Conservation (phyloP, 2,797 vertebrate genomes). For the Glyptemys insculpta region DNA sequence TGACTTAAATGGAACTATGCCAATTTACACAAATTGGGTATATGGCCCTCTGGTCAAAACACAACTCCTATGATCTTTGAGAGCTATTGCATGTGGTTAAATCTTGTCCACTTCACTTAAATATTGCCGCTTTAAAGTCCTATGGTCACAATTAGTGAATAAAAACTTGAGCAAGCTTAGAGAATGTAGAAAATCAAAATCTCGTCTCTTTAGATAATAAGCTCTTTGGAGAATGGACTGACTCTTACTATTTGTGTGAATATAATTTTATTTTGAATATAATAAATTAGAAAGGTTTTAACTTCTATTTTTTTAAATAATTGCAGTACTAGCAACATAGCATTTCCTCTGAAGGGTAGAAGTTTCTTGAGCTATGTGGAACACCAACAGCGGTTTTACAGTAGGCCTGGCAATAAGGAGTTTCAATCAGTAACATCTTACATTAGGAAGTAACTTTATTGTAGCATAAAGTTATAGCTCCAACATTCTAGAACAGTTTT, state of each 20-base stretch:
- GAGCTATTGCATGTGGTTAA: too few relatives aligned
- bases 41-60: too few relatives aligned
- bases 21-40: too few relatives aligned
- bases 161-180: not conserved
- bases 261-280: not conserved
- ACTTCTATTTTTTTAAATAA: fast-evolving
- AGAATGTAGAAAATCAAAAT: not conserved
- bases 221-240: not conserved
- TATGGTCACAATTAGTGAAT: not conserved
- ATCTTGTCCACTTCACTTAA: too few relatives aligned
- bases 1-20: too few relatives aligned
- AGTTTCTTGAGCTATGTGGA: not conserved
- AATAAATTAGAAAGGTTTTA: not conserved
- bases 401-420: too few relatives aligned
- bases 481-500: not conserved
- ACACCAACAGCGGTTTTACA: not conserved
- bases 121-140: not conserved
- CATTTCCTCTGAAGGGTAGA: not conserved
- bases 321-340: not conserved
- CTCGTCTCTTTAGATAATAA: not conserved
- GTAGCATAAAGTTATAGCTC: not conserved
- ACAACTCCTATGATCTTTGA: too few relatives aligned
- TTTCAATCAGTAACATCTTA: not conserved
- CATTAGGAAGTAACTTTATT: slow-evolving; percentile 1
- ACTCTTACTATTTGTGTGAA: not conserved